Evolutionary conservation across 2,797 vertebrate genomes (phyloP).

Genomic region (Intellagama lesueurii): DNA sequence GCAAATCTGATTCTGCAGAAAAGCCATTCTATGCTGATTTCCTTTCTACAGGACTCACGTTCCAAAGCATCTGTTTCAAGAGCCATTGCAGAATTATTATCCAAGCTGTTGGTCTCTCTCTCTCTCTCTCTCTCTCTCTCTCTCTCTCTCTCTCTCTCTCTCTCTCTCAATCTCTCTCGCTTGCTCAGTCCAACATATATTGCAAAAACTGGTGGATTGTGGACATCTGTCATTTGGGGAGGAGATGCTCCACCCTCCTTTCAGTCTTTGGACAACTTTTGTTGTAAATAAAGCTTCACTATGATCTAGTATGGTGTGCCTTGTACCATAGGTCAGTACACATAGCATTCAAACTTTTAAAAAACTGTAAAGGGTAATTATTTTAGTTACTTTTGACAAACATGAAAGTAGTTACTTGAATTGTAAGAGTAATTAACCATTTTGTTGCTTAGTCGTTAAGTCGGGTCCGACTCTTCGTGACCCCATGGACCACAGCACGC

Average conservation of each 20-base stretch:
- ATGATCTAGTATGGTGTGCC: not conserved
- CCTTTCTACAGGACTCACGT: not conserved
- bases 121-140: not conserved
- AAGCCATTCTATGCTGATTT: not conserved
- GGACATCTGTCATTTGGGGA: too few species aligned
- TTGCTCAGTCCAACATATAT: too few species aligned
- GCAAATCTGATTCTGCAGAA: constrained; percentile 12
- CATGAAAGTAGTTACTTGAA: too few species aligned
- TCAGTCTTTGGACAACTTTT: not conserved
- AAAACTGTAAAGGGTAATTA: too few species aligned
- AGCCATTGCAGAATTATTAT: not conserved
- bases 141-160: not conserved
- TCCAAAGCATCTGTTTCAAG: not conserved
- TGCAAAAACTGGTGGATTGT: too few species aligned
- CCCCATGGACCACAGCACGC: too few species aligned
- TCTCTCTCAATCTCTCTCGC: not conserved
- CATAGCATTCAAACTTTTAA: too few species aligned
- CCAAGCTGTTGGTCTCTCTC: not conserved
- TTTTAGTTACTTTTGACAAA: too few species aligned
- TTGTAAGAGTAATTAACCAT: too few species aligned
- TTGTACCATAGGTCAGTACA: too few species aligned
- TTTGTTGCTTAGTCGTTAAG: too few species aligned
- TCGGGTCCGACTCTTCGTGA: too few species aligned
- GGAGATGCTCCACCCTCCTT: not conserved
- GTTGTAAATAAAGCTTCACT: not conserved